Evolutionary conservation across 2,113 vertebrate species (phyloP).

Genomic region (Microtus pennsylvanicus): DNA sequence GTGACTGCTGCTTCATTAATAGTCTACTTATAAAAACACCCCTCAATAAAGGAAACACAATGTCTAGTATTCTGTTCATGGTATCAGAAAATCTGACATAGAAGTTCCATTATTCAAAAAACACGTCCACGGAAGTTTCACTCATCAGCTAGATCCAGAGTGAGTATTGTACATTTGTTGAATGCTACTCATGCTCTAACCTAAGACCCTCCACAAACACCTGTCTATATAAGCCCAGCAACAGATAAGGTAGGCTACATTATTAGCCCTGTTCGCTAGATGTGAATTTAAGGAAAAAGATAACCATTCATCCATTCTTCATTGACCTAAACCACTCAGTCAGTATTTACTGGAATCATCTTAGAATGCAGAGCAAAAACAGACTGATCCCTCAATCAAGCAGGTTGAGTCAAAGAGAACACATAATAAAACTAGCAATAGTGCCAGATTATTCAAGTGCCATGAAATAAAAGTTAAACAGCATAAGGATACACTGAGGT

Average conservation of each 20-base stretch:
- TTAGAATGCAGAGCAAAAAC: neutral
- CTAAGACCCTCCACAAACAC: neutral
- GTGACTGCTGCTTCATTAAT: neutral
- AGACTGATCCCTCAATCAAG: neutral
- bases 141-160: constrained; percentile 20
- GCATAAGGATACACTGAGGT: neutral
- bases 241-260: neutral
- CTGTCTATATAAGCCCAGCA: neutral
- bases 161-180: neutral
- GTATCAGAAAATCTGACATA: constrained; percentile 19
- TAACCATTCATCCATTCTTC: neutral
- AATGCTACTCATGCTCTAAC: neutral
- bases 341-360: neutral
- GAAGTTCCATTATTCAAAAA: constrained; percentile 31
- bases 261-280: neutral
- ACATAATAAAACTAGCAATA: neutral
- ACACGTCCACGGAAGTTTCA: neutral
- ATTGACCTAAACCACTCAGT: neutral
- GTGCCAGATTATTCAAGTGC: neutral
- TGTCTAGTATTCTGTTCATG: neutral
- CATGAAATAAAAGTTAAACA: neutral
- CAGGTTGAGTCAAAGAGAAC: neutral
- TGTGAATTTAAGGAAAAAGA: constrained; percentile 10
- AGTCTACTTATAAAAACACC: constrained; percentile 45
- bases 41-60: neutral